Evolutionary conservation across 2,797 vertebrate species (phyloP).

Genomic region (Limnodromus scolopaceus): DNA sequence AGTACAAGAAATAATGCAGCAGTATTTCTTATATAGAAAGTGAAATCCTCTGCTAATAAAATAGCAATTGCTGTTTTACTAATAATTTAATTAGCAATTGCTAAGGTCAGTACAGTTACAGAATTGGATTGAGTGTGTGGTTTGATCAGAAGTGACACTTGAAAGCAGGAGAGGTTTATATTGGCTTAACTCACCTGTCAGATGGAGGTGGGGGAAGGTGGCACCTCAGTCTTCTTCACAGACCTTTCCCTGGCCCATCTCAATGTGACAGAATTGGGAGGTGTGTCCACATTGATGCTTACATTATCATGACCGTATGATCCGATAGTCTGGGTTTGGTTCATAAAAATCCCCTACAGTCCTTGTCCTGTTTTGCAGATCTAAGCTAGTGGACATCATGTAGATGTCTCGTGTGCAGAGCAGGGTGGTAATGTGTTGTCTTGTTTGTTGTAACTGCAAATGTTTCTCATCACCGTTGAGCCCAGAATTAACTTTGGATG

Average conservation of each 20-base stretch:
- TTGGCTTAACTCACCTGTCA: background rate
- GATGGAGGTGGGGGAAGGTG: background rate
- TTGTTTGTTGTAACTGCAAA: background rate
- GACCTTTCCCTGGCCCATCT: background rate
- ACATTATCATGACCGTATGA: accelerated
- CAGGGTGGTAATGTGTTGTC: background rate
- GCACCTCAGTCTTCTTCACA: background rate
- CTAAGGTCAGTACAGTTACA: background rate
- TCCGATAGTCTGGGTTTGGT: background rate
- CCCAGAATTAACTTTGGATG: background rate
- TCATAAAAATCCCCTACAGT: background rate
- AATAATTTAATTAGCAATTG: background rate
- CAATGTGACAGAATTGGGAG: background rate
- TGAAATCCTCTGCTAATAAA: background rate
- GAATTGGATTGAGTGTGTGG: background rate
- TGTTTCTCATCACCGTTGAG: background rate
- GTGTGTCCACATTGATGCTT: background rate
- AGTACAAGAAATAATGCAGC: background rate
- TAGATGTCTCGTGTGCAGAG: background rate
- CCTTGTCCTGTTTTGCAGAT: background rate
- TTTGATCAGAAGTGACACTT: background rate
- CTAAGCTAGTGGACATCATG: background rate
- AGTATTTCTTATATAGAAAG: background rate
- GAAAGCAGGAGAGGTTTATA: background rate
- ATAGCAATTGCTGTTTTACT: background rate